phyloP scores from a whole-genome alignment of 2,113 vertebrate species.

The Catharus minimus region DNA sequence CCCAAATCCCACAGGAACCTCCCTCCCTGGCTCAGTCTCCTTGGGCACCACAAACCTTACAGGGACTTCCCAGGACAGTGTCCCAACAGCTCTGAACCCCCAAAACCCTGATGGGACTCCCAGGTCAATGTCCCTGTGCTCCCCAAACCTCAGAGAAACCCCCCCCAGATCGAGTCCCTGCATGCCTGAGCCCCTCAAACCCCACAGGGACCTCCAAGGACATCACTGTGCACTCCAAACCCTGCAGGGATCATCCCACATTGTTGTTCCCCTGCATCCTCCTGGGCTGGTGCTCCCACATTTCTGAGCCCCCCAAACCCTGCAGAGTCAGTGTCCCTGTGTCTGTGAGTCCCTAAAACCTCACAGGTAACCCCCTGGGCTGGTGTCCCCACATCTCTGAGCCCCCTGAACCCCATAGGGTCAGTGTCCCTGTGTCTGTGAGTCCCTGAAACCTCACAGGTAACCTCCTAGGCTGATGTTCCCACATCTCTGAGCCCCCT shows the following conservation, averaged over 20 bases:
- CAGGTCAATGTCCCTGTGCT: too few relatives aligned
- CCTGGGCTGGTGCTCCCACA: too few relatives aligned
- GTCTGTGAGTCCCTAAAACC: not conserved
- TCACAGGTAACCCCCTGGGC: not conserved
- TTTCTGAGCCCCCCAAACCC: not conserved
- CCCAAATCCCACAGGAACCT: too few relatives aligned
- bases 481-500: not conserved
- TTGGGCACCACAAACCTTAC: not conserved
- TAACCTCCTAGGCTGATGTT: fast-evolving
- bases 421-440: not conserved
- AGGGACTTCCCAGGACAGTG: too few relatives aligned
- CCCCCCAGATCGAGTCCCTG: too few relatives aligned
- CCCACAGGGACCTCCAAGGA: not conserved
- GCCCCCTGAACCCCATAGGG: not conserved
- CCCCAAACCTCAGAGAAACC: too few relatives aligned
- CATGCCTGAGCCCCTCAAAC: not conserved
- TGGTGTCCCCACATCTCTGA: not conserved
- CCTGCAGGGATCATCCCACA: not conserved
- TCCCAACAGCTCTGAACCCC: fast-evolving
- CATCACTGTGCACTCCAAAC: not conserved
- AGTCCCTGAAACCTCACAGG: too few relatives aligned
- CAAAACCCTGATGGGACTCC: too few relatives aligned
- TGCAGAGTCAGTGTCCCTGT: not conserved
- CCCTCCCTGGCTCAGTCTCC: too few relatives aligned
- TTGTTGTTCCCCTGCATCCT: too few relatives aligned